phyloP scores from a whole-genome alignment of 2,797 vertebrate genomes.

The Muscicapa comitata region DNA sequence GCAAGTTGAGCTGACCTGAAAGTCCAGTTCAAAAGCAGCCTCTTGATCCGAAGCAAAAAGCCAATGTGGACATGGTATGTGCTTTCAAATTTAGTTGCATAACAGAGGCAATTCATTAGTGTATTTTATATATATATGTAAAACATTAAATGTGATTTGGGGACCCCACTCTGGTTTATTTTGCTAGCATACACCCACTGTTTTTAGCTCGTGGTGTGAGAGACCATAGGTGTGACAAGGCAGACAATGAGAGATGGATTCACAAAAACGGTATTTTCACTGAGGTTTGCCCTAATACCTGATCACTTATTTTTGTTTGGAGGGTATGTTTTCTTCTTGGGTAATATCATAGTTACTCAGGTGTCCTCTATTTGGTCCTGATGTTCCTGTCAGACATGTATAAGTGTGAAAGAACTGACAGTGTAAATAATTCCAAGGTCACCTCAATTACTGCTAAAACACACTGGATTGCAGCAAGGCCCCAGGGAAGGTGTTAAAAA shows the following conservation, averaged over 20 bases:
- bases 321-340: not conserved
- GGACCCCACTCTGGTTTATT: not conserved
- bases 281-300: not conserved
- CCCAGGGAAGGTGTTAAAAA: not conserved
- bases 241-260: not conserved
- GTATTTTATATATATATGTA: too few species aligned
- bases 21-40: not conserved
- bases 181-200: not conserved
- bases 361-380: not conserved
- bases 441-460: not conserved
- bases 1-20: not conserved
- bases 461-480: not conserved
- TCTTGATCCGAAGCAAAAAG: not conserved
- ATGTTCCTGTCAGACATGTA: not conserved
- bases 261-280: not conserved
- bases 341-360: not conserved
- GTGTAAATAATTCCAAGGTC: not conserved
- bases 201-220: not conserved
- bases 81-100: not conserved
- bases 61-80: not conserved
- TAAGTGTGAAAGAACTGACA: not conserved
- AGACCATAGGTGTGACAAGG: not conserved
- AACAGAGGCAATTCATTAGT: not conserved
- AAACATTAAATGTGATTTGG: not conserved
- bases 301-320: not conserved